These are phyloP conservation scores for Helogale parvula DNA, from an alignment of 2,113 vertebrate genomes.

Conservation along the genomic window DNA sequence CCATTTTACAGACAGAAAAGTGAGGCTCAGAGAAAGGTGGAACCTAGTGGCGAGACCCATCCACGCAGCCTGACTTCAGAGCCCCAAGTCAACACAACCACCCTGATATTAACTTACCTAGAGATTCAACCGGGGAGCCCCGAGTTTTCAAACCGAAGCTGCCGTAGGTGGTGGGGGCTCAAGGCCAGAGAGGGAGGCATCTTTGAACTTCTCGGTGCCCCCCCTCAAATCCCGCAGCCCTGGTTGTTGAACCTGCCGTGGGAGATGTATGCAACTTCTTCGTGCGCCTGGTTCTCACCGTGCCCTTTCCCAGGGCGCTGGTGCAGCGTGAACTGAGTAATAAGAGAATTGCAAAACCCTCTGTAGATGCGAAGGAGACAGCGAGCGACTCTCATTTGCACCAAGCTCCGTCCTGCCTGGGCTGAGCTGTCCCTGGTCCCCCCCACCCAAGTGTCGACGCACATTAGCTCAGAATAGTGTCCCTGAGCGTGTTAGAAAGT, in stretches of 20 bases:
- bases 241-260: not conserved
- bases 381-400: accelerated
- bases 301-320: not conserved
- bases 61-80: not conserved
- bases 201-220: not conserved
- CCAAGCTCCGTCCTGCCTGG: not conserved
- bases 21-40: not conserved
- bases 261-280: not conserved
- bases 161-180: not conserved
- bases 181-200: not conserved
- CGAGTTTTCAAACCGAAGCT: not conserved
- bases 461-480: not conserved
- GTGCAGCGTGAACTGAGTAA: not conserved
- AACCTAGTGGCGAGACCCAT: not conserved
- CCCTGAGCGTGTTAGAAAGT: not conserved
- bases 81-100: accelerated
- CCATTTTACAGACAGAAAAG: not conserved
- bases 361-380: not conserved
- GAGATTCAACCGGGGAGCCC: not conserved
- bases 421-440: no score
- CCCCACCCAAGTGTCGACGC: not conserved
- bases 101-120: not conserved
- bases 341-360: not conserved
- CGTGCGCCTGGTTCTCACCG: not conserved
- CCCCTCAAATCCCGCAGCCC: not conserved